Conservation (phyloP, 2,797 vertebrate species). For the Aplochiton taeniatus region DNA sequence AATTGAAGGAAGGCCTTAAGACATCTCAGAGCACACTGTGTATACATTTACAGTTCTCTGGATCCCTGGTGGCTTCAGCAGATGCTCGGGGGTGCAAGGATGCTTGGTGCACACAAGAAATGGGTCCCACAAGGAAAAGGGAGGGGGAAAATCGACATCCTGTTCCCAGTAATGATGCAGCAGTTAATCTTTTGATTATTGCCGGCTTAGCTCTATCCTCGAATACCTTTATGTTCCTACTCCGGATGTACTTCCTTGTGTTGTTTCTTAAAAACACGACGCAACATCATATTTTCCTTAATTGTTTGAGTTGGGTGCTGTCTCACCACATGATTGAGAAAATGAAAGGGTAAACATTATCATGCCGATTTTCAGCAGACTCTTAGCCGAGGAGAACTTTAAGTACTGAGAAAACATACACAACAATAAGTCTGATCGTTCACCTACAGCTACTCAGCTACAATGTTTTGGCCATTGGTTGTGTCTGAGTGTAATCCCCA, state of each 20-base stretch:
- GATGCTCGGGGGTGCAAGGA: slow-evolving; percentile 33
- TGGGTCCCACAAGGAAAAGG: slow-evolving; percentile 10
- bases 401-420: slow-evolving; percentile 54
- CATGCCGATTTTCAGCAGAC: slow-evolving; percentile 32
- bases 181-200: slow-evolving; percentile 37
- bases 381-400: slow-evolving; percentile 45
- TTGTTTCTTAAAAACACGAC: neutral
- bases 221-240: slow-evolving; percentile 13
- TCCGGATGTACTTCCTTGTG: slow-evolving; percentile 2
- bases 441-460: slow-evolving; percentile 48
- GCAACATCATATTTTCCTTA: neutral
- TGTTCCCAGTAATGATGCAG: slow-evolving; percentile 8
- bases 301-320: neutral
- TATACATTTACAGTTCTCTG: slow-evolving; percentile 25
- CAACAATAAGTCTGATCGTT: slow-evolving; percentile 42
- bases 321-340: neutral
- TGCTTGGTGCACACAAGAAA: slow-evolving; percentile 26
- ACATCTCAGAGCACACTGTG: slow-evolving; percentile 20
- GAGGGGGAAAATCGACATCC: slow-evolving; percentile 19
- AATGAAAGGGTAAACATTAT: neutral
- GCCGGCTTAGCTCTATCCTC: slow-evolving; percentile 4
- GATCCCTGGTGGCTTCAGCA: slow-evolving; percentile 38
- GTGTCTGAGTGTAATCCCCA: slow-evolving; percentile 53
- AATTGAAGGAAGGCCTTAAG: slow-evolving; percentile 39
- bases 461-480: slow-evolving; percentile 63